Evolutionary conservation across 2,888 invertebrate genomes (phyloP), one percentile per base, ranked within the genome.

Genomic region (Leistus spinibarbis): DNA sequence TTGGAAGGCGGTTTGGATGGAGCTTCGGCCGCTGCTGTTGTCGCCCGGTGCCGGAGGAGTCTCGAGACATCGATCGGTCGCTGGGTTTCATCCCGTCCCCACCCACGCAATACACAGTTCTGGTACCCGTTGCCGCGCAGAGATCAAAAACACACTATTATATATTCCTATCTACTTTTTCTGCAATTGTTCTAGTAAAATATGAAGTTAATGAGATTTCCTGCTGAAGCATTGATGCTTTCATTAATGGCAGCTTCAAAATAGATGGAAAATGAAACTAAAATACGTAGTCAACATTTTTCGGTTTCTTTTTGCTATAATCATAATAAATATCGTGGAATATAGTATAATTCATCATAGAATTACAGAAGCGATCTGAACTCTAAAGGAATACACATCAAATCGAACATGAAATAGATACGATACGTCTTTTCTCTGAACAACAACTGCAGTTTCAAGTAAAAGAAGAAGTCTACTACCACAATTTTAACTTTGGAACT

Each of bases 41-140:
- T n/a, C 24, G 10, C 22, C 24, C 22, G 64, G 64, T 16, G 23
- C 64, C 24, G 64, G 64, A n/a, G 64, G n/a, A 64, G 24, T 64
- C 24, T 23, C 23, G 64, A 64, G 64, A 64, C 64, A 64, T 64
- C 64, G 64, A 64, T 64, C 64, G 64, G 24, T 23, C 23, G 64
- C 22, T n/a, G 22, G 64, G 64, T 40, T 40, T 40, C 40, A 40
- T 40, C 40, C 13, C 40, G 1, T 13, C 7, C 7, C 40, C 40
- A 40, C 40, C 40, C 40, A 40, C 40, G 40, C 40, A 1, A 40
- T 40, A 40, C 40, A 40, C 40, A 40, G 40, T 40, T 40, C 40
- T 13, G 40, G 40, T 7, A 10, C 40, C 40, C 40, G 40, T 40
- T 40, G 40, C 40, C 40, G 40, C 40, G 40, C 5, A 40, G 13